A percentile compares a stretch with the other conserved stretches of the same genome.
Conservation (phyloP, 2,797 vertebrate genomes). For the Echeneis naucrates region DNA sequence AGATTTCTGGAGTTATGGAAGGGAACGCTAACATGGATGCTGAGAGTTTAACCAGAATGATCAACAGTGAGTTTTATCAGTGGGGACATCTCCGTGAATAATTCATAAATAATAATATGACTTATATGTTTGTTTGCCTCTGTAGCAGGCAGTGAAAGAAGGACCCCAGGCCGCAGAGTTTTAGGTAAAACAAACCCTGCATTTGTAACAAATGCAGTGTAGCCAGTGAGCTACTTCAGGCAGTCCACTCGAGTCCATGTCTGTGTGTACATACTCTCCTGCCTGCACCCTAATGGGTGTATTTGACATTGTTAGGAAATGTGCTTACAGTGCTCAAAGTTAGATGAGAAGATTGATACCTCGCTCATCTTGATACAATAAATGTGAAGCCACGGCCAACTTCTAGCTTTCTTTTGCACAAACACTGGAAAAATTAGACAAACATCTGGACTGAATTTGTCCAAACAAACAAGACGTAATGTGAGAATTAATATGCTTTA, state of each 20-base stretch:
- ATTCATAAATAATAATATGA: conserved; percentile 31
- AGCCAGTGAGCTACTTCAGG: conserved; percentile 18
- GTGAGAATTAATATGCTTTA: neutral
- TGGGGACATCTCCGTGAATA: neutral
- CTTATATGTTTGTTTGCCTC: conserved; percentile 55
- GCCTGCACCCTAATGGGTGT: neutral
- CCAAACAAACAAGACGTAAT: neutral
- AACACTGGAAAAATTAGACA: neutral
- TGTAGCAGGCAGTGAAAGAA: conserved; percentile 61
- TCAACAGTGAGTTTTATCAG: conserved; percentile 83
- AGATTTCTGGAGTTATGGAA: conserved; percentile 70
- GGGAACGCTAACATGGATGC: conserved; percentile 76
- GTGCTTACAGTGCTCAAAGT: neutral
- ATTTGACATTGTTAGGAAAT: conserved; percentile 35
- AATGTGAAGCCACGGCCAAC: neutral
- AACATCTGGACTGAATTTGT: neutral
- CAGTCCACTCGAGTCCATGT: conserved; percentile 4
- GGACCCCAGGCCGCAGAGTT: conserved; percentile 32
- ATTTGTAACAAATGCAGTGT: conserved; percentile 22
- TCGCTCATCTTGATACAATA: neutral
- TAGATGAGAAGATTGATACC: conserved; percentile 14
- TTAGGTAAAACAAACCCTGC: conserved; percentile 17
- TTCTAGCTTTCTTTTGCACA: neutral
- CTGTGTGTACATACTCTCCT: conserved; percentile 13
- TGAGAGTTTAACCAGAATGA: conserved; percentile 81